Percentiles rank a stretch among this genome's conserved stretches.
phyloP scores from a whole-genome alignment of 2,797 vertebrate species.

The Lacerta viridis region DNA sequence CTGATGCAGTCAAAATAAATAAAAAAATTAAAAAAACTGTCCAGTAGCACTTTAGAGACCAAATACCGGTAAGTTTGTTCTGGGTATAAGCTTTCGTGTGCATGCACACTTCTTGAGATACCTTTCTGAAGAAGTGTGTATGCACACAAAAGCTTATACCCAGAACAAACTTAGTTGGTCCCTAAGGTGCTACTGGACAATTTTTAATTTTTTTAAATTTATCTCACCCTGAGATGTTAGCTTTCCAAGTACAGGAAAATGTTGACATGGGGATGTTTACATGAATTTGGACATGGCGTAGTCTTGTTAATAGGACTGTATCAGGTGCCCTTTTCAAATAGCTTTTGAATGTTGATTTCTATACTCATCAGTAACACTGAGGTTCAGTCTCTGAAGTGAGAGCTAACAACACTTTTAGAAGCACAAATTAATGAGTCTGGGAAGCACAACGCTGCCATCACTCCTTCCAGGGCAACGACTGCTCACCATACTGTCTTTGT shows the following conservation, averaged over 20 bases:
- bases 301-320: not conserved
- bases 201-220: no score
- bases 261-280: not conserved
- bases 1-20: no score
- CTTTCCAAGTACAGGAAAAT: not conserved
- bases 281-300: not conserved
- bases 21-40: no score
- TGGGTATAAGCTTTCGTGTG: no score
- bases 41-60: no score
- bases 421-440: not conserved
- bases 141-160: no score
- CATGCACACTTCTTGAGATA: no score
- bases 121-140: no score
- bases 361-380: not conserved
- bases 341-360: not conserved
- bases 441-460: not conserved
- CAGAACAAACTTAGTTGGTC: no score
- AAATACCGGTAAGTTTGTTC: no score
- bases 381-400: not conserved
- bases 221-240: not conserved
- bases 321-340: not conserved
- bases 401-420: not conserved
- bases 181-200: no score
- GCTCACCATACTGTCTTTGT: not conserved
- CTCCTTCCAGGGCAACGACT: not conserved